Evolutionary conservation across 2,888 invertebrate species (phyloP).

Genomic region (Pelosia muscerda): DNA sequence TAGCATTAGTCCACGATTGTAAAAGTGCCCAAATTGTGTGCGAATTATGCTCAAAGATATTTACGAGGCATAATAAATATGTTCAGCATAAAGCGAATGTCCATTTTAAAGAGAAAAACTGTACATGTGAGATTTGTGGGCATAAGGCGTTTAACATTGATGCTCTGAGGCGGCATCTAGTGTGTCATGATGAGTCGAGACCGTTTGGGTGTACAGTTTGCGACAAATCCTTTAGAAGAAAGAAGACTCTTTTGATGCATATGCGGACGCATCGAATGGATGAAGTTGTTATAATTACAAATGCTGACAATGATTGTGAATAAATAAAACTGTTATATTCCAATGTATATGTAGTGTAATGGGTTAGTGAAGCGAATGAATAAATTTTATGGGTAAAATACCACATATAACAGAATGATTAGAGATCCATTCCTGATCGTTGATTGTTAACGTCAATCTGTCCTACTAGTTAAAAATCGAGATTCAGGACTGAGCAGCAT

Average conservation of each 20-base stretch:
- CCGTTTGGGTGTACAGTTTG: constrained; percentile 37
- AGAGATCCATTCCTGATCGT: no score
- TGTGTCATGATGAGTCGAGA: constrained; percentile 24
- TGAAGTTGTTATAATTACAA: constrained; percentile 13
- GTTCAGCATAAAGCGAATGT: constrained; percentile 56
- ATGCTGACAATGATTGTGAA: constrained; percentile 7
- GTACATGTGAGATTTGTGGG: constrained; percentile 56
- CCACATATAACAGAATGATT: no score
- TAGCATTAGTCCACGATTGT: constrained; percentile 52
- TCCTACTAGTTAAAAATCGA: no score
- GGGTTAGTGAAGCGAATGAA: no score
- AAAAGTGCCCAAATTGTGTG: constrained; percentile 59
- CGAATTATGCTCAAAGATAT: constrained; percentile 61
- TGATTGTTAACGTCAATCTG: no score
- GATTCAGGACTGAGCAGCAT: no score
- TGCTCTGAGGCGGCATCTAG: constrained; percentile 33
- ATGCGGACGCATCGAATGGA: constrained; percentile 22
- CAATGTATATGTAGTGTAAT: not conserved
- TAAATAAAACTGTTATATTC: not conserved
- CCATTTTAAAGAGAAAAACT: constrained; percentile 56
- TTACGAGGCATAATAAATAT: constrained; percentile 48
- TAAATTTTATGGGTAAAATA: not conserved
- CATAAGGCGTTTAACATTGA: constrained; percentile 49
- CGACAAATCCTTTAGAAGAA: constrained; percentile 28
- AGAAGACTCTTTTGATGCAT: constrained; percentile 30